Evolutionary conservation across 2,113 vertebrate species (phyloP), one percentile per base, ranked within the genome.

Genomic region (Alligator sinensis): DNA sequence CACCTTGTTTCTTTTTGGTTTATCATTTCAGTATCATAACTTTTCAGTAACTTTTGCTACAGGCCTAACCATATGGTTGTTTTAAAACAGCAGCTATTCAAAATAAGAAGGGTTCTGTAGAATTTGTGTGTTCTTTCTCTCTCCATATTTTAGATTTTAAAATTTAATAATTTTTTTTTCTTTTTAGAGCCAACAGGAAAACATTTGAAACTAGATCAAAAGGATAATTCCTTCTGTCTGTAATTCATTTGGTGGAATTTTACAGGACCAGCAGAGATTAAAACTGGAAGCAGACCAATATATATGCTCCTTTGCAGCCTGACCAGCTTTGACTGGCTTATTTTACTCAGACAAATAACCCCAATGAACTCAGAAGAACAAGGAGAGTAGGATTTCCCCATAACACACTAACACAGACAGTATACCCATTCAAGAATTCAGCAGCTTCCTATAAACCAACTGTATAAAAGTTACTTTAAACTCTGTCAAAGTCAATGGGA

Each of bases 291-390:
- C 57, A 91, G 62, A 80, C 84, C 14, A 86, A 25, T n/a, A 84
- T 81, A 80, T 47, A 79, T 90, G 79, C 84, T 96, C 57, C 86
- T 96, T 90, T 94, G 57, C 72, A 90, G 5, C 58, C 78, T 95
- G 90, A 88, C 79, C 75, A 78, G 62, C 94, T 96, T 82, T 78
- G 88, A 85, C 47, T 84, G 7, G 47, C 77, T 95, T 86, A 30
- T 86, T 80, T 90, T 87, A 28, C 84, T 74, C 70, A 74, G 12
- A 78, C n/a, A 72, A 80, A 82, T 90, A 91, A 88, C 55, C 21
- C 47, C 82, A 15, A 81, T 87, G 63, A 59, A 96, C 27, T 91
- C 63, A 58, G 0, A 34, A 79, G 72, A 91, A 72, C 75, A 86
- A 93, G n/a, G 5, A 66, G 82, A 30, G 77, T 47, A 72, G 83